Base-by-base conservation (phyloP, 2,888 invertebrate genomes). In the Drosophila fungiperda region DNA sequence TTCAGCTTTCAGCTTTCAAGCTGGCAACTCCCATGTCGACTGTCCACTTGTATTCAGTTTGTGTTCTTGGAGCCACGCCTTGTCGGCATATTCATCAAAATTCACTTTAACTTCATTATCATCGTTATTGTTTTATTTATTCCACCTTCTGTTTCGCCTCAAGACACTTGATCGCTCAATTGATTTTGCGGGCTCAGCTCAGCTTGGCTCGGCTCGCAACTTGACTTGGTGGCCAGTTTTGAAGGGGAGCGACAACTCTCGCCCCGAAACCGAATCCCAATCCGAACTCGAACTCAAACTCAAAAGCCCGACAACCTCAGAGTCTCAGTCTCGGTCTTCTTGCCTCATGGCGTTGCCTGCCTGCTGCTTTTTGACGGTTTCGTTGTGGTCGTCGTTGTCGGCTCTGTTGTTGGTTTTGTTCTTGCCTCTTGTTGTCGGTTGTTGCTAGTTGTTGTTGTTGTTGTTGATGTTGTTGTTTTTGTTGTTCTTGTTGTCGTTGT, bases 91-190 rank as follows among this genome's bases (percentile, higher is more conserved):
- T 91, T 92, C 91, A 91, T 91, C 91, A 91, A 91, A 92, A 92
- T 91, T 91, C 91, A 91, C 91, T 92, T 92, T 91, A 92, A 91
- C 92, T 91, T 91, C 92, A 91, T 92, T 91, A 92, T 91, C 92
- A 89, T 92, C 82, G 86, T 92, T 91, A 92, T 91, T 91, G 91
- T 91, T 91, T 92, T 91, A 91, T 92, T 91, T 92, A 92, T 92
- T 92, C 92, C 92, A 91, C 91, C 91, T 92, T 92, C 92, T 92
- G 91, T 92, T 92, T 92, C 91, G 91, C 92, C 92, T 89, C 88
- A 90, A 91, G 92, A 91, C 91, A 92, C 92, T 90, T 91, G 91
- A 91, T 92, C 91, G 92, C 91, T 91, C 91, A 91, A 91, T 91
- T 91, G 91, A 91, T 91, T 91, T 90, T 90, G 83, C 80, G 77